A percentile compares a stretch with the other conserved stretches of the same genome.
Conservation (phyloP, 1,140 invertebrate genomes). For the Copidosoma floridanum region DNA sequence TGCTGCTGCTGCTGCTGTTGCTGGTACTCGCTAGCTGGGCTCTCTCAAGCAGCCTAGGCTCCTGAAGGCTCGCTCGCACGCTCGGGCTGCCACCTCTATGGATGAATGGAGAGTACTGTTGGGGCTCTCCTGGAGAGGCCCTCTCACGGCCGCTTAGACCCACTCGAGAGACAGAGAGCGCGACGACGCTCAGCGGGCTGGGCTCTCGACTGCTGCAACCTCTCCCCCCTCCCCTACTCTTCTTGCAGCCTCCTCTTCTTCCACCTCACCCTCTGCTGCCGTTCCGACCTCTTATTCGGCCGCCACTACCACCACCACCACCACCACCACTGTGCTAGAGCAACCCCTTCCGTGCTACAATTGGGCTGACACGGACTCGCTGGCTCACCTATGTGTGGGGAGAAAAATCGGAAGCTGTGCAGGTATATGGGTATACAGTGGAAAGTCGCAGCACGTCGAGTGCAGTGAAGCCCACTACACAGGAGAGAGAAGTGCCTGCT, state of each 20-base stretch:
- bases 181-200: not conserved
- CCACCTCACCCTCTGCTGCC: too few species aligned
- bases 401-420: too few species aligned
- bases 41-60: too few species aligned
- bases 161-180: constrained; percentile 45
- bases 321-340: not conserved
- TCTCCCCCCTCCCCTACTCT: not conserved
- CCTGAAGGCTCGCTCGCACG: constrained; percentile 21
- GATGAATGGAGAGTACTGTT: constrained; percentile 57
- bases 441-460: constrained; percentile 42
- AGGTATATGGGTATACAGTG: too few species aligned
- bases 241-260: not conserved
- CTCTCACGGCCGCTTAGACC: constrained; percentile 58
- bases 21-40: too few species aligned
- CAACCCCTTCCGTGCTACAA: too few species aligned
- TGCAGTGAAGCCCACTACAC: constrained; percentile 55
- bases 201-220: not conserved
- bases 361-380: too few species aligned
- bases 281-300: not conserved
- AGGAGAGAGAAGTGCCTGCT: constrained; percentile 55
- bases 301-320: not conserved
- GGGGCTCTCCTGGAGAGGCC: constrained; percentile 56
- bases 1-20: too few species aligned
- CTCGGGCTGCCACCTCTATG: constrained; percentile 38
- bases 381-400: too few species aligned